These are phyloP conservation scores for Echiichthys vipera DNA, from an alignment of 2,797 vertebrate genomes.

Conservation along the genomic window DNA sequence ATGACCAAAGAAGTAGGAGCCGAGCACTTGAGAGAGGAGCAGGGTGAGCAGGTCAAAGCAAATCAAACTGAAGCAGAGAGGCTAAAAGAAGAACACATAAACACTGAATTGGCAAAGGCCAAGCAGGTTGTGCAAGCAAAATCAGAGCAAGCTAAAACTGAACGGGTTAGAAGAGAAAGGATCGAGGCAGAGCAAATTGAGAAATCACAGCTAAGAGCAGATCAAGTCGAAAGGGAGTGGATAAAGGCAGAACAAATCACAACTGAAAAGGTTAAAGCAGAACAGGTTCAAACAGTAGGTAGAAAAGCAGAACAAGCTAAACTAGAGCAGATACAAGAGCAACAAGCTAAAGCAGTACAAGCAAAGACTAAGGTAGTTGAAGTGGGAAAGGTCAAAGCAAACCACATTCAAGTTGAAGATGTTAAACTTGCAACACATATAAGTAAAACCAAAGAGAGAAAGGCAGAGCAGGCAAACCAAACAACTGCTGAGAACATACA, in stretches of 20 bases:
- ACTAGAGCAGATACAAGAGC: conserved; percentile 25
- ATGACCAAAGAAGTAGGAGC: conserved; percentile 39
- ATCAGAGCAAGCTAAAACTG: conserved; percentile 48
- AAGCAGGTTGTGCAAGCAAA: conserved; percentile 26
- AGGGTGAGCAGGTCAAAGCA: conserved; percentile 47
- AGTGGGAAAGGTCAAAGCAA: conserved; percentile 26
- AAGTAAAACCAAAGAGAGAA: conserved; percentile 10
- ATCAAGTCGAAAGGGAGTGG: conserved; percentile 31
- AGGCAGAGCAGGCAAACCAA: conserved; percentile 25
- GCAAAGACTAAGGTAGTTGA: conserved; percentile 10
- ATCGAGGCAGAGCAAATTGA: conserved; percentile 47
- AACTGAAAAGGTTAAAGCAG: conserved; percentile 43
- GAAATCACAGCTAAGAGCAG: conserved; percentile 13
- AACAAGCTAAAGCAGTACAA: conserved; percentile 34
- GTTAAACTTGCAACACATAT: conserved; percentile 2
- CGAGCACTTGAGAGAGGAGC: conserved; percentile 36
- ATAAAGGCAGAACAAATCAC: conserved; percentile 35
- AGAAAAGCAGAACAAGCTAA: conserved; percentile 3
- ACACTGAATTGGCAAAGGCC: conserved; percentile 41
- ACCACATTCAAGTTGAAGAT: conserved; percentile 27
- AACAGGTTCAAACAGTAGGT: conserved; percentile 39
- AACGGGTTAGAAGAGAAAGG: conserved; percentile 31
- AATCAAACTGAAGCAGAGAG: conserved; percentile 47
- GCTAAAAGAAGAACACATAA: conserved; percentile 59
- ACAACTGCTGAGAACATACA: conserved; percentile 47